phyloP scores from a whole-genome alignment of 2,797 vertebrate species.

The Labeo calbasu region DNA sequence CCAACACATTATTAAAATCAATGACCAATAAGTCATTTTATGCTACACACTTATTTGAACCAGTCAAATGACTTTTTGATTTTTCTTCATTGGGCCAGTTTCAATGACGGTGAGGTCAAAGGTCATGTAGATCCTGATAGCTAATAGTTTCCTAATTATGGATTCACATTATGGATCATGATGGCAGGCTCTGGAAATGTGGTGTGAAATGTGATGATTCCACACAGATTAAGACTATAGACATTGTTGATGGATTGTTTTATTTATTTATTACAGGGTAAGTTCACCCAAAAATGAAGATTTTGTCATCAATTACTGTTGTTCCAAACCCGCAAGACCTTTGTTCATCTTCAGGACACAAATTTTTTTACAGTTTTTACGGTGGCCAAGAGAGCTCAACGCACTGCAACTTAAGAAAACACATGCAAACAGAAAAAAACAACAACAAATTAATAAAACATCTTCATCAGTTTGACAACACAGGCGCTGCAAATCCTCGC shows the following conservation, averaged over 20 bases:
- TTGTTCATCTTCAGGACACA: too few relatives aligned
- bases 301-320: too few relatives aligned
- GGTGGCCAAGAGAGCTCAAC: too few relatives aligned
- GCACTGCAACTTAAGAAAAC: too few relatives aligned
- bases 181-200: not conserved
- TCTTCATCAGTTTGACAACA: too few relatives aligned
- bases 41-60: conserved; percentile 69
- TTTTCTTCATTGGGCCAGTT: conserved; percentile 73
- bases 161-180: not conserved
- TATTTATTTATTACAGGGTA: not conserved
- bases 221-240: conserved; percentile 32
- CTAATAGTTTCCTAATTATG: conserved; percentile 48
- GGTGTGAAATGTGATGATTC: not conserved
- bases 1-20: conserved; percentile 73
- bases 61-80: conserved; percentile 74
- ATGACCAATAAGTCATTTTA: conserved; percentile 66
- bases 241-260: not conserved
- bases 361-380: too few relatives aligned
- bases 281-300: too few relatives aligned
- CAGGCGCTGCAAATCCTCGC: too few relatives aligned
- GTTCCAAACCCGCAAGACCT: too few relatives aligned
- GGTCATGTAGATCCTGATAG: conserved; percentile 63
- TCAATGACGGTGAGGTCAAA: conserved; percentile 68
- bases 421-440: too few relatives aligned
- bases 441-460: too few relatives aligned